Evolutionary conservation across 2,888 invertebrate genomes (phyloP).

Genomic region (Drosophila macrothrix): DNA sequence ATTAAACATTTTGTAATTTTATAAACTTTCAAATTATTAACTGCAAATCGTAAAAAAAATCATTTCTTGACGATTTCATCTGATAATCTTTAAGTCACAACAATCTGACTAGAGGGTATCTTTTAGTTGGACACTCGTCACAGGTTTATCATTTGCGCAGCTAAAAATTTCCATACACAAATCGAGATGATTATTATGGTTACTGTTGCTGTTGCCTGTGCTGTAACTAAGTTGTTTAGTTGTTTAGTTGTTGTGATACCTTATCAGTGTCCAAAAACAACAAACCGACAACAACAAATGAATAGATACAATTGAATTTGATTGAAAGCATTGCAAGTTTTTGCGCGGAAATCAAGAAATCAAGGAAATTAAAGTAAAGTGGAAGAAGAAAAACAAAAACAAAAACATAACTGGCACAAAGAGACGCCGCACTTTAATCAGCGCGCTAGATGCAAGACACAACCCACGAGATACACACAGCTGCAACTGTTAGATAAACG

Average conservation of each 20-base stretch:
- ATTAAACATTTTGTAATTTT: neutral
- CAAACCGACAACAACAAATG: slow-evolving; percentile 26
- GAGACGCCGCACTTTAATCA: slow-evolving; percentile 39
- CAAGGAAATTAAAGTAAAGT: slow-evolving; percentile 43
- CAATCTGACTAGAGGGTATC: slow-evolving; percentile 2
- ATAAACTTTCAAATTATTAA: neutral
- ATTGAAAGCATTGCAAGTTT: slow-evolving; percentile 55
- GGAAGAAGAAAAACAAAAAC: slow-evolving; percentile 25
- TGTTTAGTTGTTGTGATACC: slow-evolving; percentile 46
- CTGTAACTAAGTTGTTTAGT: slow-evolving; percentile 5
- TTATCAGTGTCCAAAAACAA: slow-evolving; percentile 54
- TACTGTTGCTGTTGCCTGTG: slow-evolving; percentile 15
- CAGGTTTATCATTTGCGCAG: slow-evolving; percentile 55
- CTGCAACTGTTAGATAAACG: slow-evolving; percentile 41
- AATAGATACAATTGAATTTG: slow-evolving; percentile 77
- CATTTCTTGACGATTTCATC: neutral
- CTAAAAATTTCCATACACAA: slow-evolving; percentile 56
- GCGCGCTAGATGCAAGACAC: slow-evolving; percentile 15
- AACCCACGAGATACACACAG: slow-evolving; percentile 18
- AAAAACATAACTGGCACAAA: slow-evolving; percentile 23
- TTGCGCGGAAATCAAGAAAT: slow-evolving; percentile 53
- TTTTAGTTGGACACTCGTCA: neutral
- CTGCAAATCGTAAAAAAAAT: neutral
- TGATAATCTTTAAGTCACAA: neutral
- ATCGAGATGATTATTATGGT: slow-evolving; percentile 45